Percentiles rank a stretch among this genome's conserved stretches.
These are phyloP conservation scores for Acomys russatus DNA, from an alignment of 2,797 vertebrate genomes.

Conservation along the genomic window DNA sequence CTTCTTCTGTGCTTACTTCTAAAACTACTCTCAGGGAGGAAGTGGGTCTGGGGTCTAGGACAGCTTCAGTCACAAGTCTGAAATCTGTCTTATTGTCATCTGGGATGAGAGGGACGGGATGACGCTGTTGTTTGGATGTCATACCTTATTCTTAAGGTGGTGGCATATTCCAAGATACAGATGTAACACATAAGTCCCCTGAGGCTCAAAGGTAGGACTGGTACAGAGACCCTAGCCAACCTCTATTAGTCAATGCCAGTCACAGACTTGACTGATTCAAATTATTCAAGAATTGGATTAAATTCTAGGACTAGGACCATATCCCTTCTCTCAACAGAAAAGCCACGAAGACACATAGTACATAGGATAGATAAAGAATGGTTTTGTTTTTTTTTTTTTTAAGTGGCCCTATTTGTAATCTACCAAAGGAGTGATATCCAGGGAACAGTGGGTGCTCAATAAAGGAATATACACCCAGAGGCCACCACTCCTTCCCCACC, in stretches of 20 bases:
- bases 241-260: not conserved
- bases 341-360: not conserved
- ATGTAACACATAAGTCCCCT: not conserved
- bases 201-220: not conserved
- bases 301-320: not conserved
- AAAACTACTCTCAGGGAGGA: not conserved
- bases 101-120: not conserved
- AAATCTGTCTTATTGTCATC: not conserved
- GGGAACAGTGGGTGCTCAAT: not conserved
- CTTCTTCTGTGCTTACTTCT: not conserved
- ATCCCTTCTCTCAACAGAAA: not conserved
- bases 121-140: not conserved
- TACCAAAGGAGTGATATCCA: not conserved
- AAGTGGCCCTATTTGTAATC: not conserved
- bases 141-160: not conserved
- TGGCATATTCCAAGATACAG: not conserved
- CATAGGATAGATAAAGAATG: not conserved
- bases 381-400: no score
- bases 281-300: not conserved
- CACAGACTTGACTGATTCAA: not conserved
- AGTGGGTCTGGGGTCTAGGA: not conserved
- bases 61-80: not conserved
- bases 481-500: not conserved
- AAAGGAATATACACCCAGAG: not conserved
- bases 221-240: not conserved